Base-by-base conservation (phyloP, 2,888 invertebrate species). In the Agrochola circellaris region DNA sequence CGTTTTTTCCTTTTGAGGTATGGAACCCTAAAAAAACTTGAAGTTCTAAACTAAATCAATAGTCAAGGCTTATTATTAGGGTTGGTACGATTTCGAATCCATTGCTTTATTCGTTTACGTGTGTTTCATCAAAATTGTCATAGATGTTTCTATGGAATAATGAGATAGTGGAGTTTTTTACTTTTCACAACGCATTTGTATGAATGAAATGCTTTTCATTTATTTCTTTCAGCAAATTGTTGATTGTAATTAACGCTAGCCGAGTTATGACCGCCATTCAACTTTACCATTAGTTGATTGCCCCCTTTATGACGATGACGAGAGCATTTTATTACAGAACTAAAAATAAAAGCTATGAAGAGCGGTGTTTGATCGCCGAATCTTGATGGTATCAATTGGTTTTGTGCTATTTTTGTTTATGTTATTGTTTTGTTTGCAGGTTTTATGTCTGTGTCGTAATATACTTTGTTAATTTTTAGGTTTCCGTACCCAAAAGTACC, bases 241-340 rank as follows among this genome's bases (percentile, higher is more conserved):
- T 77, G 76, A 77, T 77, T 62, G 67, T 80, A 78, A 84, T 84
- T 85, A 82, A 78, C 69, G 58, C 17, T 60, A 60, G 56, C 51
- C 65, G 64, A 75, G 71, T 88, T 84, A 85, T 77, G 65, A 62
- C 76, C 56, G n/a, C 71, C n/a, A 87, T 83, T 86, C 69, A 69
- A 78, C 62, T 80, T 81, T 11, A 68, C 83, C 79, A 86, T 88
- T 88, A 85, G 81, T 87, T 88, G 82, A 88, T 88, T 87, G 82
- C 75, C 77, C 81, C 81, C 77, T 88, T 86, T 87, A 87, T 71
- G 70, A 65, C 76, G 58, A 76, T 73, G 68, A 81, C 75, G 78
- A 73, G 74, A 82, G 54, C 69, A 81, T 87, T 87, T 87, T 86
- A 86, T 86, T 84, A 77, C 61, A 51, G 58, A 75, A 74, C 83